phyloP scores from a whole-genome alignment of 2,797 vertebrate genomes.

The Cheirogaleus major region DNA sequence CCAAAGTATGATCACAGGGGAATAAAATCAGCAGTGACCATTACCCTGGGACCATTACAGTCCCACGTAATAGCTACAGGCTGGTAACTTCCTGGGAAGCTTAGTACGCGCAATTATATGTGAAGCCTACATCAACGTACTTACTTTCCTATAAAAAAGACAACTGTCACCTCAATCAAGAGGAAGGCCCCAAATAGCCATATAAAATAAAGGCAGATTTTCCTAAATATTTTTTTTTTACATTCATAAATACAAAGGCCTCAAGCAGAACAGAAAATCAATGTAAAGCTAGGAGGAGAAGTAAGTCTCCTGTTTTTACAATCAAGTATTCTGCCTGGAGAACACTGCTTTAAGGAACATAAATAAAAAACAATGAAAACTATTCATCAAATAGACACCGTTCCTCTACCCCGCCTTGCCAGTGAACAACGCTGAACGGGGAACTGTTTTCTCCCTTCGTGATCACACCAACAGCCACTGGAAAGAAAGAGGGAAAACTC shows the following conservation, averaged over 20 bases:
- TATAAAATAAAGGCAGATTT: conserved; percentile 3
- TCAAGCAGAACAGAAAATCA: conserved; percentile 44
- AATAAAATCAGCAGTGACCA: not conserved
- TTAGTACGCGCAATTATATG: not conserved
- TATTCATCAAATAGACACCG: not conserved
- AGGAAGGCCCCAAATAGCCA: not conserved
- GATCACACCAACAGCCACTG: not conserved
- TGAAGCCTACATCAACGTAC: not conserved
- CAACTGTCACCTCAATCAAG: not conserved
- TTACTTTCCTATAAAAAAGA: not conserved
- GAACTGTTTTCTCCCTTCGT: not conserved
- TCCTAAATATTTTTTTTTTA: not conserved
- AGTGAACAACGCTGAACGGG: fast-evolving
- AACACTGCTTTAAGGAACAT: not conserved
- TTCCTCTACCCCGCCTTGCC: not conserved
- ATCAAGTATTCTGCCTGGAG: conserved; percentile 23
- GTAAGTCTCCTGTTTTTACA: not conserved
- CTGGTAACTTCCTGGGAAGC: not conserved
- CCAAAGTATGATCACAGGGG: not conserved
- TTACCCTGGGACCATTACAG: not conserved
- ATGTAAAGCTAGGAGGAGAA: not conserved
- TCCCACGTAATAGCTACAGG: not conserved
- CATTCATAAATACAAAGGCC: not conserved
- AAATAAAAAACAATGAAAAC: conserved; percentile 23
- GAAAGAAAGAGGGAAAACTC: not conserved